phyloP scores from a whole-genome alignment of 2,797 vertebrate species.

The Pantherophis vulpinus region DNA sequence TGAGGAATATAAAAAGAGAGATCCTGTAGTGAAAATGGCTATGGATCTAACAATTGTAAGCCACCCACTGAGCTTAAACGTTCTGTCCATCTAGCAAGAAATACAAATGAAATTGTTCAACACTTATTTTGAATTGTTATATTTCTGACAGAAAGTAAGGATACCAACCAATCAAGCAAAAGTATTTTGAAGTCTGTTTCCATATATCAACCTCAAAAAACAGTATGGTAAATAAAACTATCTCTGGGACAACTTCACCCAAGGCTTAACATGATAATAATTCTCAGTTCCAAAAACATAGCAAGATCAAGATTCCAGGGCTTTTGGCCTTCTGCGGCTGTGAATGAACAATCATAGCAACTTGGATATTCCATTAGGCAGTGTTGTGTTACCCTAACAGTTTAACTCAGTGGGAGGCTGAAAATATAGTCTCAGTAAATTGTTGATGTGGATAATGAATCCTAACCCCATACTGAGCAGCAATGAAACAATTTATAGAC shows the following conservation, averaged over 20 bases:
- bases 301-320: not conserved
- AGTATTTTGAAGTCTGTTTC: not conserved
- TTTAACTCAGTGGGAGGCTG: constrained; percentile 52
- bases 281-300: not conserved
- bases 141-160: not conserved
- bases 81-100: not conserved
- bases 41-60: not conserved
- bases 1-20: not conserved
- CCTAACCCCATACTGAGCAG: constrained; percentile 57
- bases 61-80: not conserved
- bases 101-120: not conserved
- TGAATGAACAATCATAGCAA: not conserved
- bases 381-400: constrained; percentile 35
- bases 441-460: constrained; percentile 53
- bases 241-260: not conserved
- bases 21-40: not conserved
- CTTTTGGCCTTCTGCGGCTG: not conserved
- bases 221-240: not conserved
- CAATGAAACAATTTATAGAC: constrained; percentile 58
- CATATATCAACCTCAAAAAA: not conserved
- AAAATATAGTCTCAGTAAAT: constrained; percentile 52
- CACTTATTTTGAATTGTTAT: not conserved
- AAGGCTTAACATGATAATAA: not conserved
- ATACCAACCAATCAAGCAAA: not conserved
- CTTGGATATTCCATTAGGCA: constrained; percentile 31